Percentiles rank a stretch among this genome's conserved stretches.
Conservation (phyloP, 2,888 invertebrate species). For the Philaethria dido region DNA sequence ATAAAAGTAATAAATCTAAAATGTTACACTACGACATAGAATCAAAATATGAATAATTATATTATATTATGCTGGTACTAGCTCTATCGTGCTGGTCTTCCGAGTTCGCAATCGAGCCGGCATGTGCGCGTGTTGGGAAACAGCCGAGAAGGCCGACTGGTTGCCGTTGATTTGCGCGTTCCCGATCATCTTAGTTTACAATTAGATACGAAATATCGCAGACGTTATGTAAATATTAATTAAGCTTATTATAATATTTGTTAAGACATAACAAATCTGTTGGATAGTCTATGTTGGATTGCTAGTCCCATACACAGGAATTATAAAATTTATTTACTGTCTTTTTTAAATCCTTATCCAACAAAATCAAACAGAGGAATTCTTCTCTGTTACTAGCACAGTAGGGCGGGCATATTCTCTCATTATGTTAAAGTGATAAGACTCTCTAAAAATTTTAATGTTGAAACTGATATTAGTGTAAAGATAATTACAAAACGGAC, state of each 20-base stretch:
- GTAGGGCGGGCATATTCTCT: too few relatives aligned
- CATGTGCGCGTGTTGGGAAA: conserved; percentile 45
- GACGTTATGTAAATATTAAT: not conserved
- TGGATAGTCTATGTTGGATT: not conserved
- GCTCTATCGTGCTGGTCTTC: conserved; percentile 13
- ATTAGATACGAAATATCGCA: conserved; percentile 21
- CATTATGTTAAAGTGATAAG: too few relatives aligned
- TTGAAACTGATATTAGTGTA: too few relatives aligned
- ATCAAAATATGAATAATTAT: conserved; percentile 8
- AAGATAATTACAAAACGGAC: too few relatives aligned
- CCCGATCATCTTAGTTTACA: conserved; percentile 32
- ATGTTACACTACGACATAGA: not conserved
- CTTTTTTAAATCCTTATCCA: too few relatives aligned
- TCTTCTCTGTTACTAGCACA: too few relatives aligned
- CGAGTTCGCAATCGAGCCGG: conserved; percentile 36
- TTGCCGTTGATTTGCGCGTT: conserved; percentile 37
- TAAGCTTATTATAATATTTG: not conserved
- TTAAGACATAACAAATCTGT: not conserved
- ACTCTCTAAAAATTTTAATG: too few relatives aligned
- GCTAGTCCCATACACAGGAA: not conserved
- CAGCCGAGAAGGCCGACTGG: conserved; percentile 50
- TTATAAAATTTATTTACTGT: too few relatives aligned
- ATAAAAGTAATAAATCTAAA: not conserved
- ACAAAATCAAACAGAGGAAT: too few relatives aligned
- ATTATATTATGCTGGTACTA: not conserved